Conservation (phyloP, 1,140 invertebrate genomes). For the Daktulosphaira vitifoliae region DNA sequence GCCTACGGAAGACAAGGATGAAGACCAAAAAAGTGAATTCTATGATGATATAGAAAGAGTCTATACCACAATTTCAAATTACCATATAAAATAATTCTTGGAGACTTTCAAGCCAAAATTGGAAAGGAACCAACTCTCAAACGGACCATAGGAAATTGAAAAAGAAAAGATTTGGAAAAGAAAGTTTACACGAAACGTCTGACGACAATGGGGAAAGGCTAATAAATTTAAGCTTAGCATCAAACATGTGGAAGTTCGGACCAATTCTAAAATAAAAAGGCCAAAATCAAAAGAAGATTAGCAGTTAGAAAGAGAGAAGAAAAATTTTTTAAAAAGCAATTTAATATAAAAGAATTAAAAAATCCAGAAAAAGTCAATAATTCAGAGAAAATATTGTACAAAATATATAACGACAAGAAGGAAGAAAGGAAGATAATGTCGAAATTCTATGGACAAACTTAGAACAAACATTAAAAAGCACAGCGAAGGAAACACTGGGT, state of each 20-base stretch:
- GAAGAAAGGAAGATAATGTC: background rate
- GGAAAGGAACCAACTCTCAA: slow-evolving; percentile 23
- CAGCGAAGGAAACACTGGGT: slow-evolving; percentile 1
- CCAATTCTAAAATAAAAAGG: background rate
- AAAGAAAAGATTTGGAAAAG: too few species aligned
- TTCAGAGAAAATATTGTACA: slow-evolving; percentile 1
- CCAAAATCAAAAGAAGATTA: background rate
- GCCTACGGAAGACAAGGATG: slow-evolving; percentile 7
- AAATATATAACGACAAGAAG: background rate
- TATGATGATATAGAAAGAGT: slow-evolving; percentile 6
- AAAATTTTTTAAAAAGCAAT: background rate
- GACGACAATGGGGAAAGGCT: slow-evolving; percentile 15
- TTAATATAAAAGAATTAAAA: background rate
- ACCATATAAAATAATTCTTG: slow-evolving; percentile 35
- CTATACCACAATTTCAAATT: background rate
- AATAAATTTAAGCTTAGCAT: background rate
- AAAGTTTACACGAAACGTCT: background rate
- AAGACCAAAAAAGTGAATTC: slow-evolving; percentile 5
- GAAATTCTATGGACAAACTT: background rate
- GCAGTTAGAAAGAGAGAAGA: background rate
- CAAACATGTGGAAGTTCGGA: slow-evolving; percentile 13
- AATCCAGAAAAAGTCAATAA: background rate
- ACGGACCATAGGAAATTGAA: too few species aligned
- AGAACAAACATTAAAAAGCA: slow-evolving; percentile 5
- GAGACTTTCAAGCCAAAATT: slow-evolving; percentile 35